Base-by-base conservation (phyloP, 1,140 invertebrate genomes). In the Ips nitidus region DNA sequence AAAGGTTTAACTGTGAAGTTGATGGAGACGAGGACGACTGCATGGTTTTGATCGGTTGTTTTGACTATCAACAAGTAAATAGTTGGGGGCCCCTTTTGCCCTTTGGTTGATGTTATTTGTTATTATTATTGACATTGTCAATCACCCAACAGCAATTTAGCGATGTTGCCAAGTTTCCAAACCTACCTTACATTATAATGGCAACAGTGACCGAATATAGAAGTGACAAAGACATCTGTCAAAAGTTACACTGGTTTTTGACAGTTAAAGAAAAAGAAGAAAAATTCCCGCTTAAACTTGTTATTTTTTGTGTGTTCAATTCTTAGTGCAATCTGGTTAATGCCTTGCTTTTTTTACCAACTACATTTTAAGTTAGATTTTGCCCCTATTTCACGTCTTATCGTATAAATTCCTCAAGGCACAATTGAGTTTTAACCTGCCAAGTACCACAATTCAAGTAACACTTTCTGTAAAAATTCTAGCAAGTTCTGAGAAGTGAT, bases 271-370 rank as follows among this genome's bases (percentile, higher is more conserved):
- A 22, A 22, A 22, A 22, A 22, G 22, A 22, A 22, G 22, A 22
- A 22, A 22, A 22, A 50, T 50, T 50, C 45, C 45, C 45, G 45
- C 45, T 50, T 50, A 50, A 50, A 50, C 45, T 50, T 50, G 6
- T 8, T 22, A 50, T 8, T 50, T 50, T 50, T 22, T 22, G 22
- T 3, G 22, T 22, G 3, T 22, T 50, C 45, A 56, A 2, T 56
- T 38, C 47, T 41, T 47, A 7, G 8, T 66, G 47, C 41, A 55
- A 63, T 56, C 22, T 22, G 22, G 22, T 22, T 22, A 22, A 22
- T 50, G 45, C 45, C 45, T 50, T 50, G 45, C 22, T 50, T 22
- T 22, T 2, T 50, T 50, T 2, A 50, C 22, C 22, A 22, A 22
- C 22, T 22, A 22, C 22, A 22, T 22, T 22, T 22, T 22, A 22